Evolutionary conservation across 53 echinoderm and acorn worm species (phyloP).

Genomic region (Temnopleurus reevesii): DNA sequence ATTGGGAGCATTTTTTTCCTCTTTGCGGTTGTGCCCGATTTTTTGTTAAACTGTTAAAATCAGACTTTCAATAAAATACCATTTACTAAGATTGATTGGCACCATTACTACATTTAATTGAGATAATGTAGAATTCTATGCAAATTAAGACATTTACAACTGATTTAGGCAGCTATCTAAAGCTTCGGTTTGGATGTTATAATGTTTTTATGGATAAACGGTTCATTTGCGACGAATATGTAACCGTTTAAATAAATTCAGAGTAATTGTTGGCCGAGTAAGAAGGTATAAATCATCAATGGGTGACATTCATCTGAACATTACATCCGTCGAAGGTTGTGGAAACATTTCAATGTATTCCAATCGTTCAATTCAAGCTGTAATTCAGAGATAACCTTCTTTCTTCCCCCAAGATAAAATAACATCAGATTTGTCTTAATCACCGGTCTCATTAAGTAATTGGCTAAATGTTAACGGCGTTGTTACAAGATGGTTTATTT

Average conservation of each 20-base stretch:
- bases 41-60: background rate
- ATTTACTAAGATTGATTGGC: conserved; percentile 13
- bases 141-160: no score
- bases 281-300: background rate
- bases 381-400: background rate
- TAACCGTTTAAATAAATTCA: background rate
- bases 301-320: background rate
- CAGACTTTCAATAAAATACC: no score
- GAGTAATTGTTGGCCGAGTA: background rate
- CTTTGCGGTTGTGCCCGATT: background rate
- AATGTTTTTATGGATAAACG: background rate
- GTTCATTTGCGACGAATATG: background rate
- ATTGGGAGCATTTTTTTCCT: no score
- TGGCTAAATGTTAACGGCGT: conserved; percentile 21
- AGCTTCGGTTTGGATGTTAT: background rate
- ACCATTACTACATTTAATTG: background rate
- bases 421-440: background rate
- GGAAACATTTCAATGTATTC: conserved; percentile 1
- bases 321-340: conserved; percentile 7
- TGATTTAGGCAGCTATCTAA: background rate
- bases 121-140: background rate
- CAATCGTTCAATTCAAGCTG: background rate
- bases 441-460: background rate
- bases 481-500: conserved; percentile 14
- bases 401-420: background rate